These are phyloP conservation scores for Cheilinus undulatus DNA, from an alignment of 2,113 vertebrate species.

Conservation along the genomic window DNA sequence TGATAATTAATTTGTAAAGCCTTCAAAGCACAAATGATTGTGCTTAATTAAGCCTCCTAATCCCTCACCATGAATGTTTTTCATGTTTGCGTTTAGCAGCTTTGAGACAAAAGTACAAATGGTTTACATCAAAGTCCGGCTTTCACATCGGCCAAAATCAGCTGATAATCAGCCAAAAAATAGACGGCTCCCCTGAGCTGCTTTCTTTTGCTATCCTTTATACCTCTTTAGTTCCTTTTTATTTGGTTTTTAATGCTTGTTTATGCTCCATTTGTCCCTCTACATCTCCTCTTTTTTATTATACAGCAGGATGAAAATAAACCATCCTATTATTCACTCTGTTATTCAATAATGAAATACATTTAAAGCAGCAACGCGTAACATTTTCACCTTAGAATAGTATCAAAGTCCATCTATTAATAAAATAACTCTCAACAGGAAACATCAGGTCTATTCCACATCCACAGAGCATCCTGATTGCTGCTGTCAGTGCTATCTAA, in stretches of 20 bases:
- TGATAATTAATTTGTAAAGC: background rate
- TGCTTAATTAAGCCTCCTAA: background rate
- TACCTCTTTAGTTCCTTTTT: background rate
- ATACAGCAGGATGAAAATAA: background rate
- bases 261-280: background rate
- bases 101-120: conserved; percentile 10
- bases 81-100: background rate
- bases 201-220: background rate
- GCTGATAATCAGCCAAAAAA: background rate
- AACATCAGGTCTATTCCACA: too few relatives aligned
- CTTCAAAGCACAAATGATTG: background rate
- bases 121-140: conserved; percentile 9
- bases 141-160: conserved; percentile 5
- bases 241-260: background rate
- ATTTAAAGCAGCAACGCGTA: too few relatives aligned
- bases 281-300: background rate
- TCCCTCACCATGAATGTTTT: background rate
- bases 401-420: too few relatives aligned
- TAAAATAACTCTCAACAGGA: too few relatives aligned
- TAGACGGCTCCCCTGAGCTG: background rate
- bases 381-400: too few relatives aligned
- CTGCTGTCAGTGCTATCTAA: too few relatives aligned
- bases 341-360: too few relatives aligned
- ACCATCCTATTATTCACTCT: background rate
- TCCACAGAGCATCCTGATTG: too few relatives aligned